Percentiles rank a stretch among this genome's conserved stretches.
Conservation (phyloP, 2,888 invertebrate species). For the Eulithis testata region DNA sequence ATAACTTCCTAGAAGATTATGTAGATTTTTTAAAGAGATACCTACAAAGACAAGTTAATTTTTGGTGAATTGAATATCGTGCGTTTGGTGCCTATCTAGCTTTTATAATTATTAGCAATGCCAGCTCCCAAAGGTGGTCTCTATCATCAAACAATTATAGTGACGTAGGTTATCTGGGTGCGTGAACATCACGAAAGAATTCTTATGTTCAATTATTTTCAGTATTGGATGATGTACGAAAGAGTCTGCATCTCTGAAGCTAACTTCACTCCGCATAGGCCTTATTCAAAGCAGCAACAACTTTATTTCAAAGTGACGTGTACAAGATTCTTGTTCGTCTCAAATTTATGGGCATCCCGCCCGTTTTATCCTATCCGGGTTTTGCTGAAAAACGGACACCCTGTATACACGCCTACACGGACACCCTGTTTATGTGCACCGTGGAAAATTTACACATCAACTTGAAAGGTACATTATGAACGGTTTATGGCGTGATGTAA, state of each 20-base stretch:
- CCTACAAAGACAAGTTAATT: too few species aligned
- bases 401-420: slow-evolving; percentile 34
- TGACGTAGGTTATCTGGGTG: too few species aligned
- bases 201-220: too few species aligned
- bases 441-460: slow-evolving; percentile 55
- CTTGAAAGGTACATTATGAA: slow-evolving; percentile 41
- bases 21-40: too few species aligned
- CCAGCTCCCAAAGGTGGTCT: too few species aligned
- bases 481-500: slow-evolving; percentile 39
- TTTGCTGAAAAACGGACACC: slow-evolving; percentile 48
- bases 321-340: slow-evolving; percentile 62
- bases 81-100: too few species aligned
- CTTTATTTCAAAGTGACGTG: slow-evolving; percentile 71
- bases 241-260: slow-evolving; percentile 33
- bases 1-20: too few species aligned
- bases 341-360: slow-evolving; percentile 62
- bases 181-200: too few species aligned
- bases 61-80: too few species aligned
- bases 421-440: slow-evolving; percentile 50
- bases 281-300: slow-evolving; percentile 60
- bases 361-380: slow-evolving; percentile 50
- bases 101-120: too few species aligned
- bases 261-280: slow-evolving; percentile 48
- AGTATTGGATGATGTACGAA: too few species aligned
- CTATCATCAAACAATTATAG: too few species aligned